Evolutionary conservation across 2,888 invertebrate species (phyloP).

Genomic region (Drosophila ustulata): DNA sequence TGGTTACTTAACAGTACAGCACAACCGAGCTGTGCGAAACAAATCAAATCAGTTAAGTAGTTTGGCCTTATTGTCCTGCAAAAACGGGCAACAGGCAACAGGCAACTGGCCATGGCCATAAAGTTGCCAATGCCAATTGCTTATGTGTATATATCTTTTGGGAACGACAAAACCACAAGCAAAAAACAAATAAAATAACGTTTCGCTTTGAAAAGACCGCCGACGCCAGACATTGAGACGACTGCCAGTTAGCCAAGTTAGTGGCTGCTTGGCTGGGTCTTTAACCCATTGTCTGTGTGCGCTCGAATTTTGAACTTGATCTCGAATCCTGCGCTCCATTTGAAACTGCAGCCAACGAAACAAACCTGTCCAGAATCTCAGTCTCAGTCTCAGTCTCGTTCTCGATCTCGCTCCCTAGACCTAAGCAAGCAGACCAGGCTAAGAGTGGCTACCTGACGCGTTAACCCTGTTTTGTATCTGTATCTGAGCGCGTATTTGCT

Average conservation of each 20-base stretch:
- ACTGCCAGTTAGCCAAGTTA: constrained; percentile 40
- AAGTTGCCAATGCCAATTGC: constrained; percentile 25
- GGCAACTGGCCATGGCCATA: constrained; percentile 5
- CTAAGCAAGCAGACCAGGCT: constrained; percentile 18
- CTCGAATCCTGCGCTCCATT: constrained; percentile 31
- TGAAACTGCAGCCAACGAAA: constrained; percentile 19
- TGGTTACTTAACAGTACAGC: constrained; percentile 12
- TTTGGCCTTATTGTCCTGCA: constrained; percentile 14
- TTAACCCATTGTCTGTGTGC: constrained; percentile 48
- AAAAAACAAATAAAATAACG: constrained; percentile 10
- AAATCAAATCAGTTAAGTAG: constrained; percentile 21
- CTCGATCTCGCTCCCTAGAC: constrained; percentile 12
- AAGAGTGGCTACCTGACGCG: constrained; percentile 60
- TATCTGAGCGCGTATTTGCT: no score
- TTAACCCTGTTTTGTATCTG: constrained; percentile 39
- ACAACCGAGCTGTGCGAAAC: background rate
- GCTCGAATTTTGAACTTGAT: constrained; percentile 27
- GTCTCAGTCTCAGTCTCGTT: constrained; percentile 32
- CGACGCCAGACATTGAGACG: constrained; percentile 71
- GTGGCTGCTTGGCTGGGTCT: constrained; percentile 47
- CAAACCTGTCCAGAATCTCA: constrained; percentile 35
- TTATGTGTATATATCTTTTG: constrained; percentile 11
- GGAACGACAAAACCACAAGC: background rate
- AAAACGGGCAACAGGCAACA: background rate
- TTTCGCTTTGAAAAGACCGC: constrained; percentile 69